These are phyloP conservation scores for Ceuthmochares aereus DNA, from an alignment of 2,113 vertebrate genomes.

Conservation along the genomic window DNA sequence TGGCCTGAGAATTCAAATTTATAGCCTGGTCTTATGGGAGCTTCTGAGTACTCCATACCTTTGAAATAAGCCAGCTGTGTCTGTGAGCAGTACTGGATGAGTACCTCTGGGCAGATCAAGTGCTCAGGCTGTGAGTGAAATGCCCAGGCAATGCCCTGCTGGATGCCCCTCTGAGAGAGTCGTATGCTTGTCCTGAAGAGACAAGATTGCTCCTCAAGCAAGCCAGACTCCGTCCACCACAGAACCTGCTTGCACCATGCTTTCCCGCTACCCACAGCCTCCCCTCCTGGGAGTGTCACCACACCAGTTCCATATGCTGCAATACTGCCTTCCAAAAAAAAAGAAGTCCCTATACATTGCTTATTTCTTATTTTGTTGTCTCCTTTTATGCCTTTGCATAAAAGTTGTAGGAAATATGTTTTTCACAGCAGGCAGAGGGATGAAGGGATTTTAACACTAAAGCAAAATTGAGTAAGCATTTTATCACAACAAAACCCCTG, in stretches of 20 bases:
- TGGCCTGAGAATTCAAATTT: neutral
- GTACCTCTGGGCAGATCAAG: neutral
- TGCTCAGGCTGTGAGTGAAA: neutral
- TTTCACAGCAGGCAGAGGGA: neutral
- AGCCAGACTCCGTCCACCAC: fast-evolving
- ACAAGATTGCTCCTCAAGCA: neutral
- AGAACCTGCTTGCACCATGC: fast-evolving
- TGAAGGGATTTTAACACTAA: neutral
- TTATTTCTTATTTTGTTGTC: neutral
- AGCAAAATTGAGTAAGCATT: neutral
- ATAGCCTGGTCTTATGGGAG: neutral
- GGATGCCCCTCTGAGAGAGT: neutral
- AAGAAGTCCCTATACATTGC: neutral
- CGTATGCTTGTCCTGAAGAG: neutral
- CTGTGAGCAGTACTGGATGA: neutral
- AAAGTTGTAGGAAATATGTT: neutral
- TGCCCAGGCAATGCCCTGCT: neutral
- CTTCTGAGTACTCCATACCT: neutral
- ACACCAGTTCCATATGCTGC: neutral
- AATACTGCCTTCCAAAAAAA: neutral
- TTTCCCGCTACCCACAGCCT: neutral
- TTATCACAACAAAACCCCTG: neutral
- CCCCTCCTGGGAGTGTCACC: neutral
- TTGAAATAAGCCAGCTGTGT: neutral
- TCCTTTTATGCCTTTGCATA: neutral